These are phyloP conservation scores for Drosophila falleni DNA, from an alignment of 2,888 invertebrate genomes.

Conservation along the genomic window DNA sequence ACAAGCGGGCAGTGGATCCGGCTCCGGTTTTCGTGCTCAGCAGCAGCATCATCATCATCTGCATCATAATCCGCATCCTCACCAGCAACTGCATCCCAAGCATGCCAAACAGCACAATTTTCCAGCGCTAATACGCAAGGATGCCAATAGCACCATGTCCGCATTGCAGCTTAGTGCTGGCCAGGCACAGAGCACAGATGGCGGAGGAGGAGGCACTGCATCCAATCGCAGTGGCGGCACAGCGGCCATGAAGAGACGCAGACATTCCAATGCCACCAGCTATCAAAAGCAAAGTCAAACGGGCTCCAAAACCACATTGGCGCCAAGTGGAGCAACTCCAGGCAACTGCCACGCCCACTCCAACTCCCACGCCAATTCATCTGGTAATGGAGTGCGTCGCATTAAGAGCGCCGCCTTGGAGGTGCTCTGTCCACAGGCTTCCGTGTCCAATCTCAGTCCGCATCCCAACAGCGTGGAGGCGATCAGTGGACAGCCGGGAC, in stretches of 20 bases:
- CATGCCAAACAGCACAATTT: slow-evolving; percentile 58
- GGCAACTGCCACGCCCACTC: not conserved
- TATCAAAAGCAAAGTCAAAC: slow-evolving; percentile 71
- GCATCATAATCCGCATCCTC: slow-evolving; percentile 49
- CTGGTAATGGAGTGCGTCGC: slow-evolving; percentile 86
- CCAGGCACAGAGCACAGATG: not conserved
- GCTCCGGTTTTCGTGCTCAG: slow-evolving; percentile 39
- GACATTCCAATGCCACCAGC: slow-evolving; percentile 85
- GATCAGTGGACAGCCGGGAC: slow-evolving; percentile 88
- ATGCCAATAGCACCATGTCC: slow-evolving; percentile 88
- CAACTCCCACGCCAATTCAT: not conserved
- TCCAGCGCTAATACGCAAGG: slow-evolving; percentile 86
- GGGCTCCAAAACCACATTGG: slow-evolving; percentile 71
- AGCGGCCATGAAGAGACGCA: slow-evolving; percentile 79
- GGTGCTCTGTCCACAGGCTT: slow-evolving; percentile 89
- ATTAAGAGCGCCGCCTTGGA: slow-evolving; percentile 91
- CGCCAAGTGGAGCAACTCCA: not conserved
- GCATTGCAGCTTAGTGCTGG: slow-evolving; percentile 86
- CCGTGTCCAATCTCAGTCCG: slow-evolving; percentile 90
- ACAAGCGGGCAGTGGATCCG: slow-evolving; percentile 20
- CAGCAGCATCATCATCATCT: slow-evolving; percentile 63
- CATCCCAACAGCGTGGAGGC: slow-evolving; percentile 94
- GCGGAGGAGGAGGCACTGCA: not conserved
- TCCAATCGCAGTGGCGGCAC: slow-evolving; percentile 31
- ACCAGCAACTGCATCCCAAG: slow-evolving; percentile 53